These are phyloP conservation scores for Dryoscopus gambensis DNA, from an alignment of 2,113 vertebrate genomes.

Conservation along the genomic window DNA sequence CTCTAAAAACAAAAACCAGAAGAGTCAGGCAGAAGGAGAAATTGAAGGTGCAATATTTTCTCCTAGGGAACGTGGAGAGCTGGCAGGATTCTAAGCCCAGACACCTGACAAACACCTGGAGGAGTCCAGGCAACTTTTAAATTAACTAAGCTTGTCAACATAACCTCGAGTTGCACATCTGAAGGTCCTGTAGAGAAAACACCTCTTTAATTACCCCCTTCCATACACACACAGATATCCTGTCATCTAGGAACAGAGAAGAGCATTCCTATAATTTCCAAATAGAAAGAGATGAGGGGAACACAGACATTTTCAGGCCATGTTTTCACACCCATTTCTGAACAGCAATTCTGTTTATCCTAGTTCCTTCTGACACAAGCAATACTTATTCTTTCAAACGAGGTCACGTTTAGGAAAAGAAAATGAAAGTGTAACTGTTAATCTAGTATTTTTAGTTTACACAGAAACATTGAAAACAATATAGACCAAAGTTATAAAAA, in stretches of 20 bases:
- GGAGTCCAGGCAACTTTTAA: neutral
- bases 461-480: neutral
- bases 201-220: neutral
- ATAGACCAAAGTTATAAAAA: neutral
- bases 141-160: neutral
- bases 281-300: neutral
- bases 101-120: neutral
- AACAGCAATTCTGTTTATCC: neutral
- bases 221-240: neutral
- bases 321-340: neutral
- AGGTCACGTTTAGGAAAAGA: neutral
- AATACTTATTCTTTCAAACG: neutral
- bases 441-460: neutral
- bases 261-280: neutral
- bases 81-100: neutral
- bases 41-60: neutral
- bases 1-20: neutral
- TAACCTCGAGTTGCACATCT: neutral
- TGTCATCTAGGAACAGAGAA: neutral
- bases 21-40: neutral
- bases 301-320: neutral
- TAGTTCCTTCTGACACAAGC: neutral
- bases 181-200: neutral
- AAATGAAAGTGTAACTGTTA: neutral
- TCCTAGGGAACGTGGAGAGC: neutral